These are phyloP conservation scores for Oryzias woworae DNA, from an alignment of 2,113 vertebrate species.

Conservation along the genomic window DNA sequence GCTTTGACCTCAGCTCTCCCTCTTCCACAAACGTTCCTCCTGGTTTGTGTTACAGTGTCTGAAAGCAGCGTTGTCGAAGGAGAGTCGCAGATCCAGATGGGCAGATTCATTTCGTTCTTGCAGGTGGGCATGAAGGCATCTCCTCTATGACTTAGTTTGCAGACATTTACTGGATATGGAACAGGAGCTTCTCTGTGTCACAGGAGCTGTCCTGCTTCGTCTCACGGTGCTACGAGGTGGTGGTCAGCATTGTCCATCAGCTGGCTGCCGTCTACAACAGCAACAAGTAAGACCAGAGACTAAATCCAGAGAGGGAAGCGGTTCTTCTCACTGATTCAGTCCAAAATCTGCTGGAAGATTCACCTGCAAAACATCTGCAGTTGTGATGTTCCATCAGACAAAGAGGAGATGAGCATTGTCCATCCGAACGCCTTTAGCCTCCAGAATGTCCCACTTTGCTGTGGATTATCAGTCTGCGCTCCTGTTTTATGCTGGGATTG, in stretches of 20 bases:
- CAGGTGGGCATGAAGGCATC: slow-evolving; percentile 77
- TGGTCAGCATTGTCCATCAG: slow-evolving; percentile 93
- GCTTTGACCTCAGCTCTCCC: background rate
- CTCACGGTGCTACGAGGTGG: slow-evolving; percentile 93
- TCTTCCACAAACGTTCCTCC: background rate
- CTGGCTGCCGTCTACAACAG: slow-evolving; percentile 93
- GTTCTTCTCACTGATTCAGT: no score
- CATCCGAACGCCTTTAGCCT: no score
- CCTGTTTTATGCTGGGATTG: no score
- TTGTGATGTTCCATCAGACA: no score
- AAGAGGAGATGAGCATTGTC: no score
- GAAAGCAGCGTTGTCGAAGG: slow-evolving; percentile 92
- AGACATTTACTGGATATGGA: background rate
- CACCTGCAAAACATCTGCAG: no score
- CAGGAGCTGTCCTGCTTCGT: slow-evolving; percentile 98
- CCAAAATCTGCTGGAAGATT: no score
- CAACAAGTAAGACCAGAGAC: slow-evolving; percentile 86
- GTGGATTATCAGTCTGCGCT: no score
- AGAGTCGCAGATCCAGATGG: slow-evolving; percentile 96
- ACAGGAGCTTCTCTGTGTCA: background rate
- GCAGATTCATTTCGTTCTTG: slow-evolving; percentile 96
- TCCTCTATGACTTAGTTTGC: background rate
- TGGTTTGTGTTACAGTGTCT: slow-evolving; percentile 77
- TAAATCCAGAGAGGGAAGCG: background rate
- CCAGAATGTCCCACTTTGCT: no score